Conservation (phyloP, 2,113 vertebrate species). For the Oostethus manadensis region DNA sequence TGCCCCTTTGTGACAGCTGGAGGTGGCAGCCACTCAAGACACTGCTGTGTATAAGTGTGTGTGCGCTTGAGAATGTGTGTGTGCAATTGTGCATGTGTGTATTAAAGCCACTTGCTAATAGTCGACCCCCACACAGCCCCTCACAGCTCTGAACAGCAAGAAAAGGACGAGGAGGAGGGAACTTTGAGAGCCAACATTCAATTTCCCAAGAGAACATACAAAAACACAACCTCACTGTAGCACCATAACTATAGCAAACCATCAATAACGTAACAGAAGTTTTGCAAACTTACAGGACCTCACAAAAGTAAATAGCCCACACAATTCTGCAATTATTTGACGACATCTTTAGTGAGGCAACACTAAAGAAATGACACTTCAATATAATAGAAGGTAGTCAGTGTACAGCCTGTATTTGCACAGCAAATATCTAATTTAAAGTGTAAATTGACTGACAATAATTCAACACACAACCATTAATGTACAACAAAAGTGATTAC, state of each 20-base stretch:
- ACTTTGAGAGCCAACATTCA: conserved; percentile 30
- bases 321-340: no score
- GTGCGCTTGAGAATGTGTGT: conserved; percentile 3
- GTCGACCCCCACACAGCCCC: conserved; percentile 29
- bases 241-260: not conserved
- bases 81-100: conserved; percentile 3
- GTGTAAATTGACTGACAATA: no score
- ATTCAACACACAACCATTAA: no score
- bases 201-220: conserved; percentile 5
- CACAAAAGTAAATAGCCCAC: no score
- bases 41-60: conserved; percentile 12
- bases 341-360: no score
- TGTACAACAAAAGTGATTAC: no score
- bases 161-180: not conserved
- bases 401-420: no score
- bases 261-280: not conserved
- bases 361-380: no score
- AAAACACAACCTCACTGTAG: not conserved
- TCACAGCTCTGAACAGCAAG: not conserved
- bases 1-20: conserved; percentile 71
- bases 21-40: conserved; percentile 57
- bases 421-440: no score
- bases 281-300: no score
- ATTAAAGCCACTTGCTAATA: conserved; percentile 8
- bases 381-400: no score